phyloP scores from a whole-genome alignment of 2,113 vertebrate genomes.

The Ophiodon elongatus region DNA sequence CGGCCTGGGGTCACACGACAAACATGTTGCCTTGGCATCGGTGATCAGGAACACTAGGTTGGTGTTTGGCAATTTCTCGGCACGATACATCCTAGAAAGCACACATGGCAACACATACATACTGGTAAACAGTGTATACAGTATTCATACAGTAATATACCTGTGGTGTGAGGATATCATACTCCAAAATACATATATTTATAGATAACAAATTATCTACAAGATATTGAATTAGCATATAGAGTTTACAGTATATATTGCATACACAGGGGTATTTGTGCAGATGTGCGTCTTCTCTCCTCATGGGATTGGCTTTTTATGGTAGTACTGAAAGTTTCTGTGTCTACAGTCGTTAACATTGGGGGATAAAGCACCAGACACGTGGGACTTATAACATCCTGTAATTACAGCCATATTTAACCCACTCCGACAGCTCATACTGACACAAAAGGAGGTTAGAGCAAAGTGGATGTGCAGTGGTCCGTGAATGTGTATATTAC shows the following conservation, averaged over 20 bases:
- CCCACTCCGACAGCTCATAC: conserved; percentile 35
- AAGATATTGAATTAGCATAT: background rate
- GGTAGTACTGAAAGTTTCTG: conserved; percentile 77
- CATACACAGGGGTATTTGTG: conserved; percentile 9
- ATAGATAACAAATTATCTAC: background rate
- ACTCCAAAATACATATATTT: background rate
- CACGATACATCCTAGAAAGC: conserved; percentile 90
- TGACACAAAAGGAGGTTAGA: conserved; percentile 53
- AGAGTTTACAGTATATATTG: background rate
- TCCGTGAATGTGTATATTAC: conserved; percentile 51
- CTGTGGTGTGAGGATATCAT: background rate
- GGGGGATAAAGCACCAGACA: conserved; percentile 75
- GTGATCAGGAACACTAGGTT: conserved; percentile 97
- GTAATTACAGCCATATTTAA: conserved; percentile 76
- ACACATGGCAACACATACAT: conserved; percentile 65
- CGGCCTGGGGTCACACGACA: conserved; percentile 91
- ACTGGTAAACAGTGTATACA: conserved; percentile 4
- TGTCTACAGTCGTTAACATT: conserved; percentile 80
- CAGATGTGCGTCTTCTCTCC: conserved; percentile 22
- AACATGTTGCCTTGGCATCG: conserved; percentile 93
- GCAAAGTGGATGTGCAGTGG: conserved; percentile 57
- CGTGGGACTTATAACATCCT: conserved; percentile 77
- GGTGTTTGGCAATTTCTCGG: conserved; percentile 95
- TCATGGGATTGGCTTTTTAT: conserved; percentile 77
- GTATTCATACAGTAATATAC: conserved; percentile 8